Conservation (phyloP, 2,113 vertebrate genomes). For the Tauraco erythrolophus region DNA sequence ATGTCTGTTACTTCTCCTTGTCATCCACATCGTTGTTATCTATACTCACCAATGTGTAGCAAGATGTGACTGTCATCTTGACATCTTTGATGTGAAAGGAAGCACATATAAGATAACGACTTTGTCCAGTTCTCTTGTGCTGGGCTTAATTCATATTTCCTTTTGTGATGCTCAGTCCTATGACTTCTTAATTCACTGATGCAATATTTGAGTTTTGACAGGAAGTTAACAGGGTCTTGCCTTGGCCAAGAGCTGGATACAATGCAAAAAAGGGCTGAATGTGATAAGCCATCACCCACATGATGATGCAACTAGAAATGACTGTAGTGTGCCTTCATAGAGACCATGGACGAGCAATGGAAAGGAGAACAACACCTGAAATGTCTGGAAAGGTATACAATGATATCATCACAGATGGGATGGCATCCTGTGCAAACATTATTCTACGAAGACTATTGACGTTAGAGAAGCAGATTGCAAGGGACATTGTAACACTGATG, state of each 20-base stretch:
- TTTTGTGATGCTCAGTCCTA: background rate
- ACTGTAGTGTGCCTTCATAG: background rate
- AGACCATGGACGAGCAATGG: background rate
- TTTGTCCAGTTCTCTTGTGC: background rate
- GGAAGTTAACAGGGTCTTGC: background rate
- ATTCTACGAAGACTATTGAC: background rate
- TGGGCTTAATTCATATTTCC: background rate
- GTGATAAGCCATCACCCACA: background rate
- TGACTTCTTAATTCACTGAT: background rate
- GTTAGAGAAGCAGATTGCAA: background rate
- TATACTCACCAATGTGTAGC: background rate
- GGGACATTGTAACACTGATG: background rate
- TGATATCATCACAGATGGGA: background rate
- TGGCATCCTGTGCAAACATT: background rate
- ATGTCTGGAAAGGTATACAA: background rate
- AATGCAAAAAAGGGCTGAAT: background rate
- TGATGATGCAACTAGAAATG: background rate
- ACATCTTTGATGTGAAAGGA: background rate
- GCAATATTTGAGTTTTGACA: background rate
- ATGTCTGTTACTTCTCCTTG: background rate
- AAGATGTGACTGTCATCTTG: background rate
- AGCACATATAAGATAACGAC: background rate
- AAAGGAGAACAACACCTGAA: background rate
- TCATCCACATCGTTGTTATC: background rate
- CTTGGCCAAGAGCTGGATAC: background rate